phyloP scores from a whole-genome alignment of 2,113 vertebrate genomes.

The Sporophila hypoxantha region DNA sequence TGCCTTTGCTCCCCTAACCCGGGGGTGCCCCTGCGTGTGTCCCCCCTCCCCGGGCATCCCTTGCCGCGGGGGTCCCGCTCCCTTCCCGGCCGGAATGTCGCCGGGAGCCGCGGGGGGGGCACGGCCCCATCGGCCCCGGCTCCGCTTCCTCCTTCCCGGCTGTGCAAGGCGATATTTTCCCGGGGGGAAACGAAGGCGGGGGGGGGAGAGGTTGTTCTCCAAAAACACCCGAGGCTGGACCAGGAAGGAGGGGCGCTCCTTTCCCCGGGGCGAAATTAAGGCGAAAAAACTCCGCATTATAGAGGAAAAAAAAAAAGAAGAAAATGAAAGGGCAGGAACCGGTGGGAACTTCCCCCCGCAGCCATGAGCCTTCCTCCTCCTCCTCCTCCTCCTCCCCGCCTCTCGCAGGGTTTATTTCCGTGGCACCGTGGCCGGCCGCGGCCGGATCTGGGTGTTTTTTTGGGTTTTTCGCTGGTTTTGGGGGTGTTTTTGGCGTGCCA shows the following conservation, averaged over 20 bases:
- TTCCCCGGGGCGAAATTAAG: not conserved
- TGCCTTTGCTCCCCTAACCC: fast-evolving
- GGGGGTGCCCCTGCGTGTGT: not conserved
- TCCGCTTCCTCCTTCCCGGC: constrained; percentile 5
- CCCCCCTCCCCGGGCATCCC: not conserved
- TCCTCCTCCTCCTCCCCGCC: not conserved
- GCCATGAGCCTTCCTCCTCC: not conserved
- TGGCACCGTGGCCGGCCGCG: not conserved
- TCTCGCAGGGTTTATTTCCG: not conserved
- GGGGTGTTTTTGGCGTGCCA: not conserved
- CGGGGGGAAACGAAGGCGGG: not conserved
- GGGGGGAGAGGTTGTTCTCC: not conserved
- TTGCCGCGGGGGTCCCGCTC: not conserved
- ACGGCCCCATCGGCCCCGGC: not conserved
- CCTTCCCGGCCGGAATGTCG: not conserved
- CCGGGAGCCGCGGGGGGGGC: not conserved
- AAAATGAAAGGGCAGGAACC: not conserved
- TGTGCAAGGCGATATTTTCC: not conserved
- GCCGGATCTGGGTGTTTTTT: not conserved
- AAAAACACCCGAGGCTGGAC: not conserved
- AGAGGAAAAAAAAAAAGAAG: not conserved
- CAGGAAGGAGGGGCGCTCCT: not conserved
- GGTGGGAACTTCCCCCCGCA: not conserved
- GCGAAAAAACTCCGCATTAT: not conserved
- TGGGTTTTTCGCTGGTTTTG: fast-evolving